Percentiles rank a stretch among this genome's conserved stretches.
These are phyloP conservation scores for Lasius platythorax DNA, from an alignment of 2,888 invertebrate species.

Conservation along the genomic window DNA sequence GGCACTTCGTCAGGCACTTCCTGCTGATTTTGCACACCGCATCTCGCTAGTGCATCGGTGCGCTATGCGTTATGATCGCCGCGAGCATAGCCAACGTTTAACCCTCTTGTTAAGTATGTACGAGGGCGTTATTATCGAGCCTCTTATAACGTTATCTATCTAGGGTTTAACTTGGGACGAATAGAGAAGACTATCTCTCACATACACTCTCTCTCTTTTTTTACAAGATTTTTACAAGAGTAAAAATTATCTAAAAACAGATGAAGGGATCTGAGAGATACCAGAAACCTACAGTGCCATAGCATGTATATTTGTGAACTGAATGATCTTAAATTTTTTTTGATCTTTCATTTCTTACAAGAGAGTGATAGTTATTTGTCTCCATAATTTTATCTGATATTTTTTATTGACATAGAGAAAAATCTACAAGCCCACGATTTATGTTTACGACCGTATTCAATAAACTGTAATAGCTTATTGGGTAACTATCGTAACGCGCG, in stretches of 20 bases:
- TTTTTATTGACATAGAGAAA: neutral
- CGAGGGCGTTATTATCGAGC: constrained; percentile 7
- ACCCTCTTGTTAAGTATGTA: constrained; percentile 24
- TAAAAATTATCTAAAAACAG: neutral
- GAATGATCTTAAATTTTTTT: neutral
- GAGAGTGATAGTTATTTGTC: neutral
- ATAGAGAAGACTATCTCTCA: neutral
- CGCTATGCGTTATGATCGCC: constrained; percentile 18
- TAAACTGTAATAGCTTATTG: constrained; percentile 21
- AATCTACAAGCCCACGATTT: neutral
- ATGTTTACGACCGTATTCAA: constrained; percentile 1
- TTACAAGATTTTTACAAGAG: neutral
- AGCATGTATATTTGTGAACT: neutral
- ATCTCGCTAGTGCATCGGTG: constrained; percentile 44
- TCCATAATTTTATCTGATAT: neutral
- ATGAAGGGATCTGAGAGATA: neutral
- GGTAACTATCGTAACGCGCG: constrained; percentile 16
- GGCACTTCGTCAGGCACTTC: constrained; percentile 65
- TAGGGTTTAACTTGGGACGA: constrained; percentile 2
- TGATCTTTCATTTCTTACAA: neutral
- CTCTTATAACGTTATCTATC: constrained; percentile 6
- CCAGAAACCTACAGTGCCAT: neutral
- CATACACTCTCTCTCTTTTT: neutral
- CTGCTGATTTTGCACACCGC: constrained; percentile 58
- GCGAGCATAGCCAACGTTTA: constrained; percentile 18